Percentiles rank a stretch among this genome's conserved stretches.
phyloP scores from a whole-genome alignment of 2,888 invertebrate genomes.

The Pseudococcus longispinus region DNA sequence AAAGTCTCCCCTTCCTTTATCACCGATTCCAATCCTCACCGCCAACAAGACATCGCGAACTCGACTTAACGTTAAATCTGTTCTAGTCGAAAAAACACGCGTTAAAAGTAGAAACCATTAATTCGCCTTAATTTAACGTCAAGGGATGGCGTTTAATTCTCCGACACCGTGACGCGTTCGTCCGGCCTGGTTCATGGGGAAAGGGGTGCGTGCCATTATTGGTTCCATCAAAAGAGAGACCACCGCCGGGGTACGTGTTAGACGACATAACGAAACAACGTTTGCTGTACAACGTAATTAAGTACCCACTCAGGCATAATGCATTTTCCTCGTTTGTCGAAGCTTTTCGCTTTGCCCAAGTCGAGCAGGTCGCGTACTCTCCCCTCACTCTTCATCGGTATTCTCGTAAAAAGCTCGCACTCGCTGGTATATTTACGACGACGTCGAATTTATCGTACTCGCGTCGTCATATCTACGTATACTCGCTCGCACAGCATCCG shows the following conservation, averaged over 20 bases:
- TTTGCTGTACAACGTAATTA: constrained; percentile 8
- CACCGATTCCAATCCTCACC: neutral
- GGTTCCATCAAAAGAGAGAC: neutral
- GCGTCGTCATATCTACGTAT: neutral
- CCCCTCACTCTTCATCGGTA: neutral
- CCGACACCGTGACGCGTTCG: neutral
- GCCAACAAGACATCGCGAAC: neutral
- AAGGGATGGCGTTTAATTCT: constrained; percentile 2
- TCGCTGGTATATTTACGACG: neutral
- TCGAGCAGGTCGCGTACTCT: neutral
- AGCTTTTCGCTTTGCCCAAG: neutral
- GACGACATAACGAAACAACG: neutral
- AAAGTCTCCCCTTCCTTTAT: neutral
- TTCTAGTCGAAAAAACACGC: constrained; percentile 43
- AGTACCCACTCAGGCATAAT: constrained; percentile 39
- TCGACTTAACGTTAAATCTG: constrained; percentile 30
- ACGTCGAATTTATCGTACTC: neutral
- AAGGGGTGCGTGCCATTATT: neutral
- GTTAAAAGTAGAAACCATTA: constrained; percentile 31
- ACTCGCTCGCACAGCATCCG: neutral
- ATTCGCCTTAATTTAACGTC: constrained; percentile 36
- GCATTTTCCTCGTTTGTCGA: constrained; percentile 43
- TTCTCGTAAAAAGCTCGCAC: neutral
- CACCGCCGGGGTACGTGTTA: neutral
- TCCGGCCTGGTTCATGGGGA: neutral